Evolutionary conservation across 2,888 invertebrate species (phyloP), one percentile per base, ranked within the genome.

Genomic region (Drosophila tripunctata): DNA sequence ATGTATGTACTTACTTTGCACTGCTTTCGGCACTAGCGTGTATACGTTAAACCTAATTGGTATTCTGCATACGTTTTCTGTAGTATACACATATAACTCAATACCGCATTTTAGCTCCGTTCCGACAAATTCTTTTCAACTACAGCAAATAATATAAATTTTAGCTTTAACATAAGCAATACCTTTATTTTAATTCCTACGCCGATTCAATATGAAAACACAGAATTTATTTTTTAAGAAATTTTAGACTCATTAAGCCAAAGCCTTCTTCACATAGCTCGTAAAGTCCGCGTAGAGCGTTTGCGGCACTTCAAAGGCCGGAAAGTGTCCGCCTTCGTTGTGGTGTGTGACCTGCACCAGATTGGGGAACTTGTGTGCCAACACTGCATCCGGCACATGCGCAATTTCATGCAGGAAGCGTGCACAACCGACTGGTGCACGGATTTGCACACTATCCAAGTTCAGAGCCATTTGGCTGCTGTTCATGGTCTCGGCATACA

Each of bases 241-340:
- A 27, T 1, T 21, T 38, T 52, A 30, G 10, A 10, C 21, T n/a
- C 30, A 17, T 15, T 78, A 56, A 38, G 10, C 33, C 15, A 57
- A 52, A 0, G 71, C 78, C 54, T 92, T 92, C 0, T 90, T 86
- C 0, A 94, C 92, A 33, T 94, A 94, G 1, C 90, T 79, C 83
- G 93, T 93, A 7, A 98, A 90, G 88, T 98, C 97, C 0, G 93
- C 91, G 2, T 95, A 95, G 22, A 98, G 85, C 0, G 94, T 72
- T 41, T 93, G 90, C 0, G 98, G 97, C 63, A 94, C 92, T 89
- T 98, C 96, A 67, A 97, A 93, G 0, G 97, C 96, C 0, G 95
- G 95, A 88, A 97, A 98, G 89, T 98, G 98, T 0, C 98, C 98
- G 2, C 96, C 97, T 2, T 93, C 93, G 0, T 93, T 91, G 14